Percentiles rank a stretch among this genome's conserved stretches.
phyloP scores from a whole-genome alignment of 2,888 invertebrate genomes.

The Panzeria rudis region DNA sequence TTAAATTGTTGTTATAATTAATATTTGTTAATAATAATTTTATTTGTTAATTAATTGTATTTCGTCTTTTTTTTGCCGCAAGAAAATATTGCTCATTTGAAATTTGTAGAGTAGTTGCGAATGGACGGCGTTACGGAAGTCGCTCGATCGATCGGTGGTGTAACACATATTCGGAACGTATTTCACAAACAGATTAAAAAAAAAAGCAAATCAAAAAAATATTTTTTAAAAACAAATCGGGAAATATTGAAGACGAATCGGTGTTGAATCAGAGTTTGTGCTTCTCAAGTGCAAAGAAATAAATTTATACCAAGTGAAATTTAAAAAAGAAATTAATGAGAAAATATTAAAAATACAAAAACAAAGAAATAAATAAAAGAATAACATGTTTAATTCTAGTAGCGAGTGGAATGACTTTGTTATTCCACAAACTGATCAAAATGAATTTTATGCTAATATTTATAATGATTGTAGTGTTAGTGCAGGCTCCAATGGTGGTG shows the following conservation, averaged over 20 bases:
- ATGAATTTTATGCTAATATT: constrained; percentile 75
- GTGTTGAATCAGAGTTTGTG: constrained; percentile 15
- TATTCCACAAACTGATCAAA: constrained; percentile 75
- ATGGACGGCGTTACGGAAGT: constrained; percentile 60
- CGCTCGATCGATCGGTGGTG: constrained; percentile 22
- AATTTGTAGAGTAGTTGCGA: constrained; percentile 73
- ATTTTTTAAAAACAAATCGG: background rate
- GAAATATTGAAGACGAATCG: constrained; percentile 1
- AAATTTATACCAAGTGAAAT: background rate
- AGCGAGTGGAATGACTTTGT: constrained; percentile 76
- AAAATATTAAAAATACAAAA: constrained; percentile 4
- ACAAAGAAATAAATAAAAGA: background rate
- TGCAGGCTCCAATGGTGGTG: background rate
- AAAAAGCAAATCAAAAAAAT: background rate
- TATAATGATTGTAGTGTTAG: constrained; percentile 74
- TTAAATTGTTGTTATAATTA: constrained; percentile 47
- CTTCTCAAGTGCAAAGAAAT: constrained; percentile 18
- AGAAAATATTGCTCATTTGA: constrained; percentile 76
- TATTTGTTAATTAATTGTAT: constrained; percentile 40
- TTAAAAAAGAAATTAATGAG: background rate
- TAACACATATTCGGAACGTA: constrained; percentile 11
- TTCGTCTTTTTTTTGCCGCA: background rate
- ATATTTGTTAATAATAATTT: constrained; percentile 43
- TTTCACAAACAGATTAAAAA: constrained; percentile 9
- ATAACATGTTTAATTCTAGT: constrained; percentile 64